Percentiles rank a stretch among this genome's conserved stretches.
Conservation (phyloP, 2,888 invertebrate species). For the Rhodophaea formosa region DNA sequence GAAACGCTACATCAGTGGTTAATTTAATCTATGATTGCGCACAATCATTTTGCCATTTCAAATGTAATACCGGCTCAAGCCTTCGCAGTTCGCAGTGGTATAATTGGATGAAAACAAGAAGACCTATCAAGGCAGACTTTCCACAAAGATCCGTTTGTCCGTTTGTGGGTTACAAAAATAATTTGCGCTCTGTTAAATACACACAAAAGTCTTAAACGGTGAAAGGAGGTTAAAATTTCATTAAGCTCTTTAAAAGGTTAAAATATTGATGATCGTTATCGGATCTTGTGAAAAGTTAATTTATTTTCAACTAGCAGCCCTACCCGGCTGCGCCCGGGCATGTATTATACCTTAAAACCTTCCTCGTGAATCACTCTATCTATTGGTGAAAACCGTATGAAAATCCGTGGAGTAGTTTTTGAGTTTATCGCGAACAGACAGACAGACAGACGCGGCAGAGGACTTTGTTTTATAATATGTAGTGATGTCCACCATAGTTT, state of each 20-base stretch:
- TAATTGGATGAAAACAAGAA: constrained; percentile 44
- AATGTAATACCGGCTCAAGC: background rate
- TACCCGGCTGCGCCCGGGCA: too few relatives aligned
- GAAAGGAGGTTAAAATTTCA: constrained; percentile 38
- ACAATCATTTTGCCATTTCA: background rate
- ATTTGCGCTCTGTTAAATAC: constrained; percentile 41
- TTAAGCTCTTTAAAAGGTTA: constrained; percentile 11
- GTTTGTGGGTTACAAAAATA: constrained; percentile 28
- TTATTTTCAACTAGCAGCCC: too few relatives aligned
- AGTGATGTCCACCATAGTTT: too few relatives aligned
- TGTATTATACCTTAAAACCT: too few relatives aligned
- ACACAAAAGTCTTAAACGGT: constrained; percentile 34
- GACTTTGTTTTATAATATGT: too few relatives aligned
- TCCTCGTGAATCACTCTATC: too few relatives aligned
- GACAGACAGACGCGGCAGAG: too few relatives aligned
- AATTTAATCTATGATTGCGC: background rate
- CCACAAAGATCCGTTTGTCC: constrained; percentile 22
- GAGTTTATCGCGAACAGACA: too few relatives aligned
- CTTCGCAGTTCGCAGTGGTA: constrained; percentile 2
- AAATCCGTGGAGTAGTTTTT: too few relatives aligned
- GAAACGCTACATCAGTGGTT: background rate
- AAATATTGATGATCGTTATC: background rate
- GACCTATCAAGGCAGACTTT: constrained; percentile 25
- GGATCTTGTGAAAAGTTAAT: background rate
- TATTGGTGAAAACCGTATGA: too few relatives aligned